Evolutionary conservation across 2,113 vertebrate species (phyloP).

Genomic region (Athene cunicularia): DNA sequence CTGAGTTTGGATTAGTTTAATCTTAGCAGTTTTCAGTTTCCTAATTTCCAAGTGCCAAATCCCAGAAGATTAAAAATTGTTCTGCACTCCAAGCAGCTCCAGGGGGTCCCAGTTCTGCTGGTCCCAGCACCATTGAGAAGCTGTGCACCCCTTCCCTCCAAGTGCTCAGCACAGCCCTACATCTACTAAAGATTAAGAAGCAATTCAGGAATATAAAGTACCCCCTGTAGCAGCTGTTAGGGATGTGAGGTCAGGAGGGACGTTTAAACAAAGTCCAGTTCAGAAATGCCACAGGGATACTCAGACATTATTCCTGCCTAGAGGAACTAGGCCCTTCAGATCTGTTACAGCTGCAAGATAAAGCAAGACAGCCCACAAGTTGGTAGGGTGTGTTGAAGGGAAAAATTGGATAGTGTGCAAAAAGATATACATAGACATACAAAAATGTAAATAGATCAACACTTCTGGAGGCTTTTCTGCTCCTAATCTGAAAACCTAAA

Average conservation of each 20-base stretch:
- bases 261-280: not conserved
- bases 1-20: not conserved
- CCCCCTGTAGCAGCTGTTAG: not conserved
- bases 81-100: not conserved
- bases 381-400: not conserved
- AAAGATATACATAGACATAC: not conserved
- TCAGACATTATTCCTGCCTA: not conserved
- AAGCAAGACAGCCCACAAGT: not conserved
- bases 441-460: not conserved
- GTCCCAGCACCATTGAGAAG: not conserved
- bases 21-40: not conserved
- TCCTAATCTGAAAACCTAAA: not conserved
- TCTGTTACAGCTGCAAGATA: not conserved
- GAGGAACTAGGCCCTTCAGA: not conserved
- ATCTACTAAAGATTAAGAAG: not conserved
- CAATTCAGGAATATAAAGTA: not conserved
- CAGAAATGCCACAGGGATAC: not conserved
- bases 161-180: not conserved
- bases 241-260: not conserved
- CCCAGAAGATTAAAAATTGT: not conserved
- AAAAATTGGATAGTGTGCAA: not conserved
- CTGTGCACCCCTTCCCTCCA: not conserved
- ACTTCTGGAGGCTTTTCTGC: not conserved
- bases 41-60: not conserved
- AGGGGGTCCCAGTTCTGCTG: not conserved